phyloP scores from a whole-genome alignment of 2,888 invertebrate genomes.

The Pseudococcus longispinus region DNA sequence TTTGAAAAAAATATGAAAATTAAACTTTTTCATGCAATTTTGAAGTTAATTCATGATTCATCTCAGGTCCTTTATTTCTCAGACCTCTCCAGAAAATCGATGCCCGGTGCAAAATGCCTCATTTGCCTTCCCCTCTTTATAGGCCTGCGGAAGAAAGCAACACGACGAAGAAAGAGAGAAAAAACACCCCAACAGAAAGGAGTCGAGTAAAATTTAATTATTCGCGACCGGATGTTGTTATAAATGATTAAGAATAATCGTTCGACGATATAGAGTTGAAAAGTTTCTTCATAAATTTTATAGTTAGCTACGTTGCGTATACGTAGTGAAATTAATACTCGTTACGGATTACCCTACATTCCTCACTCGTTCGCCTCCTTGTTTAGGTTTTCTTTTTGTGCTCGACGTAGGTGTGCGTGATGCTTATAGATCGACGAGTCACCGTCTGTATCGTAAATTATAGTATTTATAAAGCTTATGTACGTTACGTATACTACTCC shows the following conservation, averaged over 20 bases:
- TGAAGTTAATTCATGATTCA: no score
- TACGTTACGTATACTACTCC: not conserved
- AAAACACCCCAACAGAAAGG: not conserved
- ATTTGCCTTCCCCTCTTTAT: no score
- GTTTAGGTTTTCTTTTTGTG: not conserved
- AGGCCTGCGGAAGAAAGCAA: not conserved
- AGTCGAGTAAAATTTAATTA: conserved; percentile 37
- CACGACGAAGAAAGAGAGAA: not conserved
- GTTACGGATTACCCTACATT: not conserved
- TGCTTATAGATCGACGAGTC: not conserved
- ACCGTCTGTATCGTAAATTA: not conserved
- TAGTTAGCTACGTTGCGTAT: not conserved
- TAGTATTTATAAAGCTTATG: not conserved
- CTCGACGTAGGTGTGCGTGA: conserved; percentile 8
- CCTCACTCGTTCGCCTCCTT: not conserved
- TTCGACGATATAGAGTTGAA: not conserved
- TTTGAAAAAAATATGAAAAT: no score
- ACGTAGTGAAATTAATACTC: conserved; percentile 25
- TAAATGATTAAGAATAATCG: conserved; percentile 45
- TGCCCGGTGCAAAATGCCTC: no score
- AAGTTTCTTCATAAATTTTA: conserved; percentile 40
- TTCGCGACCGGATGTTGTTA: conserved; percentile 12
- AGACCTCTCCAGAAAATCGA: no score
- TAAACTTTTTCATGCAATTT: no score
- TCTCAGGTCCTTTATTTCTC: no score